phyloP scores from a whole-genome alignment of 2,797 vertebrate genomes.

The Helicolenus hilgendorfi region DNA sequence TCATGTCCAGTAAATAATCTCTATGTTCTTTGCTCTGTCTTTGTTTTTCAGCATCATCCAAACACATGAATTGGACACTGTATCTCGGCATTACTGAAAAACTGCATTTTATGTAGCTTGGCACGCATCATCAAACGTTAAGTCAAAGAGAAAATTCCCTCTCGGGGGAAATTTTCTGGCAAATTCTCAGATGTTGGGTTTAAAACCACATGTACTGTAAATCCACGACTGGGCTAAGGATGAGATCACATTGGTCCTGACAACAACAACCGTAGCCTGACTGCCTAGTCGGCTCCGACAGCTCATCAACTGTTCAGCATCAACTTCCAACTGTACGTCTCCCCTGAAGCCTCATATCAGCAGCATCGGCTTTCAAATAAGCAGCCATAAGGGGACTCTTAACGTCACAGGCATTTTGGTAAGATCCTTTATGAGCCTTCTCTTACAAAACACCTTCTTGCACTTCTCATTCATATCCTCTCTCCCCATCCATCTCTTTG shows the following conservation, averaged over 20 bases:
- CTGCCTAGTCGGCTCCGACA: slow-evolving; percentile 56
- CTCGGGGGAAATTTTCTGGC: slow-evolving; percentile 30
- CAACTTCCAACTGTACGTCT: slow-evolving; percentile 51
- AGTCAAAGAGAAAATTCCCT: slow-evolving; percentile 44
- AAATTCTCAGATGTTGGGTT: slow-evolving; percentile 30
- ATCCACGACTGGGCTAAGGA: slow-evolving; percentile 26
- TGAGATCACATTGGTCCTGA: slow-evolving; percentile 60
- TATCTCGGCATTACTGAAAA: slow-evolving; percentile 33
- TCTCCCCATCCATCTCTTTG: slow-evolving; percentile 66
- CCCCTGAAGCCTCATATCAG: slow-evolving; percentile 43
- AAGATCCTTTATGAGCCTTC: slow-evolving; percentile 57
- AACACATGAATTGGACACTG: slow-evolving; percentile 38
- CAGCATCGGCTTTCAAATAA: slow-evolving; percentile 47
- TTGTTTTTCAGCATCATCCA: slow-evolving; percentile 48
- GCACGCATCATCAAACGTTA: slow-evolving; percentile 45
- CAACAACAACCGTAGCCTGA: slow-evolving; percentile 27
- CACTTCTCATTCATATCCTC: slow-evolving; percentile 54
- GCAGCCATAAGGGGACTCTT: slow-evolving; percentile 53
- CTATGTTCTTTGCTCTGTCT: slow-evolving; percentile 24
- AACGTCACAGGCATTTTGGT: slow-evolving; percentile 57
- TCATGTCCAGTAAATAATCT: background rate
- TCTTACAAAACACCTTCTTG: slow-evolving; percentile 48
- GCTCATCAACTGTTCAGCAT: slow-evolving; percentile 62
- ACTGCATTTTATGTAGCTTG: slow-evolving; percentile 41
- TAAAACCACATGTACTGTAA: slow-evolving; percentile 38